Conservation (phyloP, 1,140 invertebrate species). For the Bombus ignitus region DNA sequence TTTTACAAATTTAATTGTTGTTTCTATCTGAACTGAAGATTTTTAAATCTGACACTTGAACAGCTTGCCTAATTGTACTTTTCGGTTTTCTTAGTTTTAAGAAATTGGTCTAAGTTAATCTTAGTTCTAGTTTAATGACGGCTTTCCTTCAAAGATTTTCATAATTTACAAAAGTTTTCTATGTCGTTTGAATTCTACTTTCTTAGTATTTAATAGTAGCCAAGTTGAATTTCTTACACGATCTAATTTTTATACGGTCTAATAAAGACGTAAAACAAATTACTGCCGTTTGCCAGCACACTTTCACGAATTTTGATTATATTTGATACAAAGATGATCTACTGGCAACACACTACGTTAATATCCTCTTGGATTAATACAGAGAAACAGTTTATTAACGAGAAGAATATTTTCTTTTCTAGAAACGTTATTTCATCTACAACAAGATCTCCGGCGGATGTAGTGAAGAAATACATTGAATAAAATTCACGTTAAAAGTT, state of each 20-base stretch:
- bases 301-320: neutral
- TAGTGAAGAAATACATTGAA: too few species aligned
- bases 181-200: too few species aligned
- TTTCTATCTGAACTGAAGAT: neutral
- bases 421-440: neutral
- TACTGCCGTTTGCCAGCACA: neutral
- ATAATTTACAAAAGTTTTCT: too few species aligned
- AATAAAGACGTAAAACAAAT: neutral
- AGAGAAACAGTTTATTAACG: neutral
- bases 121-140: too few species aligned
- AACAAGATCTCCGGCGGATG: too few species aligned
- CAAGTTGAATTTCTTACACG: neutral
- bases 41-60: neutral
- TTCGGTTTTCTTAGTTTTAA: neutral
- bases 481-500: neutral
- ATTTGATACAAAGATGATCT: neutral
- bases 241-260: neutral
- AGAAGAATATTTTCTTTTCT: neutral
- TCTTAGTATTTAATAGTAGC: neutral
- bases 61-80: neutral
- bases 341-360: neutral
- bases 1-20: neutral
- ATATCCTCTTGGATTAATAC: neutral
- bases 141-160: too few species aligned
- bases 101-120: neutral